Conservation (phyloP, 2,888 invertebrate genomes). For the Parapristionchus giblindavisi region DNA sequence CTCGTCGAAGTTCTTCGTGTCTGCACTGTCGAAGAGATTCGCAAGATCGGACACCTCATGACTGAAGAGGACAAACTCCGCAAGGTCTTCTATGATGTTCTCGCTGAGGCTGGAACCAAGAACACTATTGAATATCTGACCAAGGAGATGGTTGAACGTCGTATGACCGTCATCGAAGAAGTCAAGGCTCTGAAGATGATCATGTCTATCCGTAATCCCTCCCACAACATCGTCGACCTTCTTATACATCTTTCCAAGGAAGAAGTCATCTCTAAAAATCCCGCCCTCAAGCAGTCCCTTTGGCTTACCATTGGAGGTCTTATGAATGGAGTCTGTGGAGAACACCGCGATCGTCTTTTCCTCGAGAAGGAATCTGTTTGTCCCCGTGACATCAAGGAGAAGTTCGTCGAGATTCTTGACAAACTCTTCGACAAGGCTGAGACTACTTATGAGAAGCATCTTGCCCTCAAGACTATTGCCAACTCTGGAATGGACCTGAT, state of each 20-base stretch:
- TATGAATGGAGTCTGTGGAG: constrained; percentile 59
- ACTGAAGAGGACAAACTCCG: constrained; percentile 46
- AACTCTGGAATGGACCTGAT: constrained; percentile 64
- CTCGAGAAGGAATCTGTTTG: constrained; percentile 43
- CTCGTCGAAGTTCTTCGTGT: constrained; percentile 60
- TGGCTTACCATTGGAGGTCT: constrained; percentile 58
- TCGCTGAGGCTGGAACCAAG: constrained; percentile 59
- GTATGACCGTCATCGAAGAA: constrained; percentile 36
- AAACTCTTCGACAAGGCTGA: constrained; percentile 48
- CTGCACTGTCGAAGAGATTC: constrained; percentile 51
- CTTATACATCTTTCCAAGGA: constrained; percentile 42
- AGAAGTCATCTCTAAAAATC: constrained; percentile 37
- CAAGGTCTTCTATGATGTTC: constrained; percentile 56
- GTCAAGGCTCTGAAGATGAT: constrained; percentile 40
- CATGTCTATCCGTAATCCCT: constrained; percentile 41
- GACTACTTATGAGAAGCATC: constrained; percentile 57
- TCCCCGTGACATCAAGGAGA: constrained; percentile 52
- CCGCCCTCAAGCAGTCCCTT: constrained; percentile 55
- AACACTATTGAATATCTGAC: constrained; percentile 47
- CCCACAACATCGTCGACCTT: constrained; percentile 38
- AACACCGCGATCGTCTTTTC: constrained; percentile 36
- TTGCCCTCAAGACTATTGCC: constrained; percentile 63
- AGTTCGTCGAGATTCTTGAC: constrained; percentile 48
- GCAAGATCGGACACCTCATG: constrained; percentile 47
- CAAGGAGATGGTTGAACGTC: constrained; percentile 43